A percentile compares a stretch with the other conserved stretches of the same genome.
Evolutionary conservation across 2,888 invertebrate species (phyloP).

Genomic region (Platynereis dumerilii): DNA sequence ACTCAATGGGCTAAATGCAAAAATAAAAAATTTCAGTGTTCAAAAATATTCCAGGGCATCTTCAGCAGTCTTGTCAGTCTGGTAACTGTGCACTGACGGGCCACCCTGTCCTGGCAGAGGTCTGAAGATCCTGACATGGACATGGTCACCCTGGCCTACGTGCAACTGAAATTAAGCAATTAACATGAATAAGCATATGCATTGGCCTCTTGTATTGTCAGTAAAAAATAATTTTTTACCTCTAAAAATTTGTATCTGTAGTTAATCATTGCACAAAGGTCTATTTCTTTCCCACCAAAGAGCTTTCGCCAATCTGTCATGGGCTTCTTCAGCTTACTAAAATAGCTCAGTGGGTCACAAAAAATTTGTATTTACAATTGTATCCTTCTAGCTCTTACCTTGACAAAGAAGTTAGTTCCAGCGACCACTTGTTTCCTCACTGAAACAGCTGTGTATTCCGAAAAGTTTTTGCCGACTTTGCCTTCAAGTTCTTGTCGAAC

Average conservation of each 20-base stretch:
- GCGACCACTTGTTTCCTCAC: conserved; percentile 62
- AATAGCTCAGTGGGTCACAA: no score
- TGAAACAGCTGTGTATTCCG: conserved; percentile 41
- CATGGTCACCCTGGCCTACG: conserved; percentile 44
- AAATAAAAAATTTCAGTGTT: background rate
- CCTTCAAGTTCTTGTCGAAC: conserved; percentile 42
- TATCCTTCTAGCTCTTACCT: conserved; percentile 43
- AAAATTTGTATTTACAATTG: no score
- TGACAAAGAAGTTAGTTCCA: conserved; percentile 63
- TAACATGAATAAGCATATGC: no score
- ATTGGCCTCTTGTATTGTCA: no score
- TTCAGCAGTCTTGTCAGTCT: conserved; percentile 44
- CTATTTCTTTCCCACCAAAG: no score
- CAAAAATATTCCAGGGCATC: conserved; percentile 52
- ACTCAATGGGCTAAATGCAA: no score
- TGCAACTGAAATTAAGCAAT: conserved; percentile 36
- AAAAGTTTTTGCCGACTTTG: conserved; percentile 41
- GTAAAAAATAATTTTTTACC: no score
- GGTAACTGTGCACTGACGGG: conserved; percentile 36
- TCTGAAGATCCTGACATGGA: conserved; percentile 59
- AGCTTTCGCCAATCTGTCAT: no score
- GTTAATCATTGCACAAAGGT: no score
- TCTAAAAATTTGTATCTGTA: no score
- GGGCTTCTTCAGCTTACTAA: no score
- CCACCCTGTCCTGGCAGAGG: conserved; percentile 49